These are phyloP conservation scores for Pachycephala philippinensis DNA, from an alignment of 2,113 vertebrate species.

Conservation along the genomic window DNA sequence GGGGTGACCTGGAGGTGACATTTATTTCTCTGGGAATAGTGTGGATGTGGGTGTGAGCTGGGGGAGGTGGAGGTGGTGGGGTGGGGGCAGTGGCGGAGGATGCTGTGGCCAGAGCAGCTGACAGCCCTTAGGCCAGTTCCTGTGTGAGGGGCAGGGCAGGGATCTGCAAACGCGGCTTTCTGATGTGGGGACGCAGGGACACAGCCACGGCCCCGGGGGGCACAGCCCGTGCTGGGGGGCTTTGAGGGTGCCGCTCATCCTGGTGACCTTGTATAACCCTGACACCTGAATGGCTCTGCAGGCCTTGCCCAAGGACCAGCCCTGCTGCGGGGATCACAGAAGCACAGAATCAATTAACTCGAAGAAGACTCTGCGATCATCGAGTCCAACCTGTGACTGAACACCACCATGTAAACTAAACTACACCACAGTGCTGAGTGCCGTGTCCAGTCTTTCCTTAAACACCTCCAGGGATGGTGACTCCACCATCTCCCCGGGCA, in stretches of 20 bases:
- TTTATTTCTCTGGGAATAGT: background rate
- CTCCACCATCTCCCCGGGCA: background rate
- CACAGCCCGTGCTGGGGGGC: no score
- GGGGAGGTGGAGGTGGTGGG: background rate
- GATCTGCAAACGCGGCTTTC: rapidly evolving
- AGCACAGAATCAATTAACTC: background rate
- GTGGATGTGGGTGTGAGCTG: background rate
- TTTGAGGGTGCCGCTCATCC: rapidly evolving
- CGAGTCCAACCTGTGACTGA: rapidly evolving
- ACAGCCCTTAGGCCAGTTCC: background rate
- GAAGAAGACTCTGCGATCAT: background rate
- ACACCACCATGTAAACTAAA: no score
- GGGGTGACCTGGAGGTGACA: background rate
- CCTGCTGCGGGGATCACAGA: background rate
- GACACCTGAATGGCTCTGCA: background rate
- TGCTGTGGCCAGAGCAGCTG: background rate
- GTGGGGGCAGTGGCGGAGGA: rapidly evolving
- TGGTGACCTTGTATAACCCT: no score
- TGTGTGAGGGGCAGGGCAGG: no score
- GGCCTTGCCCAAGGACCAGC: background rate
- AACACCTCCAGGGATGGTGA: background rate
- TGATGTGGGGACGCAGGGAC: background rate
- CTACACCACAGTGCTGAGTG: background rate
- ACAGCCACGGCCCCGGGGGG: rapidly evolving
- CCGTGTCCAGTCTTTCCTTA: background rate